Base-by-base conservation (phyloP, 64 coral and sea anemone genomes). In the Orbicella faveolata region DNA sequence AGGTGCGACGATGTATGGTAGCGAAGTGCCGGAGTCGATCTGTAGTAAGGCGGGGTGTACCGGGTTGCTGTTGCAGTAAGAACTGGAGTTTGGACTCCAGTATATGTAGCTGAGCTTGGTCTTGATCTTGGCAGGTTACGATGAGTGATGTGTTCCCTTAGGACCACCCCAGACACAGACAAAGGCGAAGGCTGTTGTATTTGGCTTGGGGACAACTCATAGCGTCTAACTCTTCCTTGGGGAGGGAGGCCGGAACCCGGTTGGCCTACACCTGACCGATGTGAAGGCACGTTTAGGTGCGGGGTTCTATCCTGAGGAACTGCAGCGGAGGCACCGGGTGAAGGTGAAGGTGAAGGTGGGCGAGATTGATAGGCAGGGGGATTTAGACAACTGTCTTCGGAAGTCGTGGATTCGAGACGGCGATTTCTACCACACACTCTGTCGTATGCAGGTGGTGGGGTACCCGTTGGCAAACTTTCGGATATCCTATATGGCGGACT, bases 371-470 rank as follows among this genome's bases (percentile, higher is more conserved):
- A 85, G n/a, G 67, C 82, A 70, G 82, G 82, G 13, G 82, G 82
- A 72, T 72, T 72, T 19, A 85, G 15, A 11, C 26, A 72, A 18
- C 82, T 85, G 67, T 85, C 82, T 19, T 68, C 63, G 13, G 82
- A 85, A 14, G 65, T 62, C 4, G 82, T 85, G 15, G 82, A 85
- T 14, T 66, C 82, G 13, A 35, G 26, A 48, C 82, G 67, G 21
- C 37, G 36, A 63, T 20, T 70, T 70, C 82, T 85, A 53, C 82
- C 82, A 73, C 44, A 6, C 0, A 85, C 82, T 73, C 82, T 85
- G 36, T 85, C 82, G 63, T 85, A 85, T 48, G 82, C 82, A 85
- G 82, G 82, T 25, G 82, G 82, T 7, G 82, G 82, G 44, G 68
- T 52, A 72, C 82, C 82, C 55, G 44, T 72, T 3, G 82, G 82